Evolutionary conservation across 2,888 invertebrate species (phyloP).

Genomic region (Acholoe squamosa): DNA sequence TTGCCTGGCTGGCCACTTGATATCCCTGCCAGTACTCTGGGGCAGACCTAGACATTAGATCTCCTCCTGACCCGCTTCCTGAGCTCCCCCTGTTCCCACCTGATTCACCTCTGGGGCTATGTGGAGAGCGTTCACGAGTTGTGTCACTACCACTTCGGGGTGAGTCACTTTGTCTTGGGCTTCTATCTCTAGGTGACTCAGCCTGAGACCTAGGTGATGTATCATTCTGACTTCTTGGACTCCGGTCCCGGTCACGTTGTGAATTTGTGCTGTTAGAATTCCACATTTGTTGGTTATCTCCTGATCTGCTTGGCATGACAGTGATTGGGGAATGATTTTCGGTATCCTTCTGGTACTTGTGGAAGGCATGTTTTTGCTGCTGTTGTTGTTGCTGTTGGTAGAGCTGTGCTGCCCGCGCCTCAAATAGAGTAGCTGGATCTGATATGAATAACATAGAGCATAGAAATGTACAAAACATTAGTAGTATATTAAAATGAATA

Average conservation of each 20-base stretch:
- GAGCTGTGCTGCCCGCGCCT: background rate
- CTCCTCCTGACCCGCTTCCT: background rate
- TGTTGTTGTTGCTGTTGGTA: slow-evolving; percentile 26
- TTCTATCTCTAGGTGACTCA: slow-evolving; percentile 11
- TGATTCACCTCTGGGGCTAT: background rate
- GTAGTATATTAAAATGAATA: too few species aligned
- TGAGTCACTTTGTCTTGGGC: slow-evolving; percentile 45
- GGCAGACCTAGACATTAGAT: slow-evolving; percentile 26
- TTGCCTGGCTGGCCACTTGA: background rate
- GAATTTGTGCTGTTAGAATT: background rate
- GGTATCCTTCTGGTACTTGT: background rate
- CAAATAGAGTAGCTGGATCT: background rate
- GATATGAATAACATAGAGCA: background rate
- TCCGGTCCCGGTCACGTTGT: slow-evolving; percentile 4
- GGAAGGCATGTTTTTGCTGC: background rate
- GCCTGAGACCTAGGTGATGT: background rate
- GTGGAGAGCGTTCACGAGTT: slow-evolving; percentile 19
- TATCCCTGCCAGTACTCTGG: background rate
- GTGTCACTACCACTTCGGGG: slow-evolving; percentile 28
- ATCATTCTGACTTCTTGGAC: slow-evolving; percentile 15
- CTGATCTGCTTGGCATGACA: too few species aligned
- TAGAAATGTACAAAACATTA: too few species aligned
- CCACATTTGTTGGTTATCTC: too few species aligned
- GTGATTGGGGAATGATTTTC: too few species aligned
- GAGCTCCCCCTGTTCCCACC: background rate